Base-by-base conservation (phyloP, 2,888 invertebrate genomes). In the Monopis laevigella region DNA sequence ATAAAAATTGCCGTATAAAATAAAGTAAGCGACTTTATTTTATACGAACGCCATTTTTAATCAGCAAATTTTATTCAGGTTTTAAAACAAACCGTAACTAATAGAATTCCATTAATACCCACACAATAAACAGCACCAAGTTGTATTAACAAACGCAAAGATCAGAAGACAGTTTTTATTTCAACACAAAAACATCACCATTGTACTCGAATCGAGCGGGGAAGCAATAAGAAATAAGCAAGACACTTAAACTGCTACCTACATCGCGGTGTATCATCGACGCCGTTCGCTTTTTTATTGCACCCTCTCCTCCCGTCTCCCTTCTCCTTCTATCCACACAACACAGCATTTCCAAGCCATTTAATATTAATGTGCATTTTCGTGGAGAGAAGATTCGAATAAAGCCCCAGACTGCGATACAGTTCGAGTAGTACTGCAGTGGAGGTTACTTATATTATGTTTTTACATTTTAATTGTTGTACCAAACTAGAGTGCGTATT, bases 341-440 rank as follows among this genome's bases (percentile, higher is more conserved):
- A 75, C 74, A 71, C 70, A 74, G 74, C 78, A 78, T 80, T 82
- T 82, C 82, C 82, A 74, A 78, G 77, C 81, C 81, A 82, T 82
- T 82, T 81, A 82, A 82, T 82, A 82, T 82, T 82, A 82, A 82
- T 82, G 82, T 80, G 81, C 80, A 81, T 80, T 82, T 82, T 78
- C 78, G 77, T 73, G 71, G 72, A 75, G 71, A 67, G 63, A 63
- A 69, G 24, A 21, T 21, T 21, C 24, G 32, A 32, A 32, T 32
- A 32, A 32, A 32, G 32, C 32, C 29, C 29, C 10, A 32, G 19
- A n/a, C 36, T 36, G 21, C 36, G 36, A 36, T 36, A 36, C 36
- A 36, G 36, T 21, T 19, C 32, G 13, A 17, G 32, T 2, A 12
- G 21, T 3, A 36, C 21, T 16, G n/a, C 36, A 13, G 21, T 36